Base-by-base conservation (phyloP, 92 coral and sea anemone species). In the Zoanthus solanderi region DNA sequence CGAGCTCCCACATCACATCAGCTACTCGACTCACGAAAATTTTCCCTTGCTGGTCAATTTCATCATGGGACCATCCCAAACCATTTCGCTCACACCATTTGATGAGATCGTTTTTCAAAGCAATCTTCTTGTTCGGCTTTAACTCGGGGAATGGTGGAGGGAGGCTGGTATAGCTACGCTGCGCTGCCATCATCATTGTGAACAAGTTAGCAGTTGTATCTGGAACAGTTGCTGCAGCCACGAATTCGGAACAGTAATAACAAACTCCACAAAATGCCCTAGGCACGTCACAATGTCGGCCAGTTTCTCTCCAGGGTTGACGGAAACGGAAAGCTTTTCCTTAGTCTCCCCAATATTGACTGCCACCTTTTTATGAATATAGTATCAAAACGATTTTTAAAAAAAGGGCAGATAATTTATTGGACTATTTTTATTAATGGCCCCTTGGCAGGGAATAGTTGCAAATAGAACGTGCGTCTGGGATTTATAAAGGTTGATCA, bases 1-100 rank as follows among this genome's bases (percentile, higher is more conserved):
- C 83, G 66, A 88, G 83, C 85, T 87, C 87, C 91, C 91, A 88
- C 87, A 88, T 74, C 15, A 45, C 79, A 54, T 88, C 91, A 67
- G 88, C 79, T 53, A 88, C 78, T 61, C 81, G 47, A 60, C 81
- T 82, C 67, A 88, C 87, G 60, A 88, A 88, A 54, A 69, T 69
- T 28, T 71, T 82, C 71, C 83, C 91, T 63, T 63, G 69, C 61
- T 88, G 91, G 56, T 82, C 83, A 56, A 57, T 68, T 34, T 82
- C 83, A 88, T 82, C 83, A 50, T 78, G 37, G 74, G 88, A 53
- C 91, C 91, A 88, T 77, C 83, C 87, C 63, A 83, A 66, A 44
- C 76, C 87, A 69, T 83, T 69, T 83, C 78, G 75, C 63, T 68
- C 63, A 68, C 75, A 34, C 87, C 87, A 83, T n/a, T 83, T 83